These are phyloP conservation scores for Hofmannophila pseudospretella DNA, from an alignment of 2,888 invertebrate genomes.

Conservation along the genomic window DNA sequence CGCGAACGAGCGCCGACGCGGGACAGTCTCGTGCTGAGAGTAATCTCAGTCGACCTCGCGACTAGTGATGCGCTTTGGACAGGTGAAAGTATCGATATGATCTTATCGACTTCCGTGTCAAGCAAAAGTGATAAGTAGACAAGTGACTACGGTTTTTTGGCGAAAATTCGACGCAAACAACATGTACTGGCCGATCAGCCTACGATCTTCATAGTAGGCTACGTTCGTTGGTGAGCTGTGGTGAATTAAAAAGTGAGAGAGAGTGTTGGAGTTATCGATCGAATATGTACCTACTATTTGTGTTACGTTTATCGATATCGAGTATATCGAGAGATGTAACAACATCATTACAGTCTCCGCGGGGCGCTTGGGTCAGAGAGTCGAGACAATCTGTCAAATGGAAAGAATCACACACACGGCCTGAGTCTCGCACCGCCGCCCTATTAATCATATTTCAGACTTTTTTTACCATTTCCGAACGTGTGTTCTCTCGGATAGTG, in stretches of 20 bases:
- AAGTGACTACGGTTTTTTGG: too few species aligned
- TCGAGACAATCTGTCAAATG: slow-evolving; percentile 76
- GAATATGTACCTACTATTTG: too few species aligned
- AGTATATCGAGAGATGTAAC: slow-evolving; percentile 30
- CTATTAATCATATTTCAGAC: slow-evolving; percentile 75
- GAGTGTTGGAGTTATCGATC: background rate
- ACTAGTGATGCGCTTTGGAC: slow-evolving; percentile 37
- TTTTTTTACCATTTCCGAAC: slow-evolving; percentile 71
- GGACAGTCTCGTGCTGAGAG: slow-evolving; percentile 78
- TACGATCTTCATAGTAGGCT: too few species aligned
- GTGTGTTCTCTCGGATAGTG: slow-evolving; percentile 68
- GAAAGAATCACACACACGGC: slow-evolving; percentile 72
- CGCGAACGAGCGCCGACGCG: slow-evolving; percentile 74
- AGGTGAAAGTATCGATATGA: slow-evolving; percentile 31
- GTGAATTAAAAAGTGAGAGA: too few species aligned
- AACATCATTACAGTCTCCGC: slow-evolving; percentile 66
- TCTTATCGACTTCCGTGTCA: slow-evolving; percentile 12
- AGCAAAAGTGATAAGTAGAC: too few species aligned
- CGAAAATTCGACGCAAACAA: too few species aligned
- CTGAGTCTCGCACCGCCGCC: slow-evolving; percentile 55
- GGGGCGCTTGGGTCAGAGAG: slow-evolving; percentile 73
- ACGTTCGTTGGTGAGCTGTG: too few species aligned
- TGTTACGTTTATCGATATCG: slow-evolving; percentile 46
- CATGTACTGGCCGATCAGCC: too few species aligned
- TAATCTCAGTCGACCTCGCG: slow-evolving; percentile 66